Evolutionary conservation across 2,113 vertebrate genomes (phyloP), one percentile per base, ranked within the genome.

Genomic region (Lethenteron reissneri): DNA sequence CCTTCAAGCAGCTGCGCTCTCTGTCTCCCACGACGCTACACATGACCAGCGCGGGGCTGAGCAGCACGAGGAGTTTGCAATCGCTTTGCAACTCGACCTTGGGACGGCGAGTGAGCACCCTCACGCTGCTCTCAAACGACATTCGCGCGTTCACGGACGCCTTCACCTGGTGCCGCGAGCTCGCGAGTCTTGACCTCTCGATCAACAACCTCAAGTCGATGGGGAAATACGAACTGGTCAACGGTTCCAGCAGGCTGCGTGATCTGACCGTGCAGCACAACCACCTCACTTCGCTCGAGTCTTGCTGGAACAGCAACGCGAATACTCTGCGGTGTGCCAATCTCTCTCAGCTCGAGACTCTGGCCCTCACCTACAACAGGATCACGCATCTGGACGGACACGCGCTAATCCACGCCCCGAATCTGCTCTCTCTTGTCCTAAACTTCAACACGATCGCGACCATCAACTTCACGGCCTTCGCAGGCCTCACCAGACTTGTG

Each of bases 391-490:
- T 83, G 1, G 0, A 9, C 0, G 0, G 15, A 0, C 0, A 10
- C 8, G 85, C 87, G 9, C 88, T 90, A 70, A 3, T 8, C 56
- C 70, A 80, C 0, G 77, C 78, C 1, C 85, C 83, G 1, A 76
- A 78, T 1, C 64, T 88, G 10, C 74, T 3, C 12, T 75, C 1
- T 0, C 79, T 89, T 10, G 57, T 79, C 10, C 77, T 89, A 1
- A 85, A 88, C 71, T 85, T 89, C 73, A 88, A 90, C 12, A 81
- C 5, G 4, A 79, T 90, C 60, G 83, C 83, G 2, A 78, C 76
- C 73, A 58, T 92, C 5, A 2, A 79, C 59, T 77, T 0, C 0
- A 7, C 72, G 1, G 80, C 83, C 0, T 79, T 92, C 4, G 74
- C 57, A 56, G 83, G 82, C 2, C 78, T 92, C 2, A 25, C 0